Percentiles rank a stretch among this genome's conserved stretches.
Conservation (phyloP, 1,140 invertebrate genomes). For the Homalodisca vitripennis region DNA sequence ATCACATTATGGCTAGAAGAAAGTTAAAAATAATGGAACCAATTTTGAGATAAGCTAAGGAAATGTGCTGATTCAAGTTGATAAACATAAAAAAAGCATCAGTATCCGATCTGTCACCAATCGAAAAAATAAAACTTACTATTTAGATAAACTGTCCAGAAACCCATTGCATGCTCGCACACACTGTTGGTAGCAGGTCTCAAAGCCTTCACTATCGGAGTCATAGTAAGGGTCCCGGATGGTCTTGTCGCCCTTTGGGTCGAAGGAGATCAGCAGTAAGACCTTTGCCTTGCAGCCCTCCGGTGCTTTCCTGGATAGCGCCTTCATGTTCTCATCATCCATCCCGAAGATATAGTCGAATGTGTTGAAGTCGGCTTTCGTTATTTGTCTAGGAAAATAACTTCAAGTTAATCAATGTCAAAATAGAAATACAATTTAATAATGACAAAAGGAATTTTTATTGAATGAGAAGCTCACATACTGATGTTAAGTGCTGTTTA, state of each 20-base stretch:
- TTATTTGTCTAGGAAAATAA: constrained; percentile 58
- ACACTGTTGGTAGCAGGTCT: constrained; percentile 71
- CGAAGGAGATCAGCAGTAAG: constrained; percentile 76
- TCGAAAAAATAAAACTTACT: no score
- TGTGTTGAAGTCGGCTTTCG: constrained; percentile 45
- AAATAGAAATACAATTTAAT: no score
- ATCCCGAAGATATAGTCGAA: constrained; percentile 91
- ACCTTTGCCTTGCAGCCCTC: constrained; percentile 64
- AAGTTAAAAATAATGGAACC: no score
- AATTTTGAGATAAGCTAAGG: no score
- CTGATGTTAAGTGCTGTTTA: no score
- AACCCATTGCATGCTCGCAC: constrained; percentile 64
- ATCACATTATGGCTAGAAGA: no score
- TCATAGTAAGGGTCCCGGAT: constrained; percentile 90
- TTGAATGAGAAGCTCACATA: no score
- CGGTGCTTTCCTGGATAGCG: constrained; percentile 62
- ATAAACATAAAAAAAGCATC: no score
- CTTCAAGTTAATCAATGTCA: neutral
- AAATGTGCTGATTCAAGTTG: no score
- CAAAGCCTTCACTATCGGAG: constrained; percentile 61
- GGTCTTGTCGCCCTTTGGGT: constrained; percentile 72
- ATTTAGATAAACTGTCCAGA: constrained; percentile 54
- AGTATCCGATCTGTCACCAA: no score
- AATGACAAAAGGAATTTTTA: no score
- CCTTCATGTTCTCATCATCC: constrained; percentile 79